Base-by-base conservation (phyloP, 1,140 invertebrate species). In the Brachionus koreanus region DNA sequence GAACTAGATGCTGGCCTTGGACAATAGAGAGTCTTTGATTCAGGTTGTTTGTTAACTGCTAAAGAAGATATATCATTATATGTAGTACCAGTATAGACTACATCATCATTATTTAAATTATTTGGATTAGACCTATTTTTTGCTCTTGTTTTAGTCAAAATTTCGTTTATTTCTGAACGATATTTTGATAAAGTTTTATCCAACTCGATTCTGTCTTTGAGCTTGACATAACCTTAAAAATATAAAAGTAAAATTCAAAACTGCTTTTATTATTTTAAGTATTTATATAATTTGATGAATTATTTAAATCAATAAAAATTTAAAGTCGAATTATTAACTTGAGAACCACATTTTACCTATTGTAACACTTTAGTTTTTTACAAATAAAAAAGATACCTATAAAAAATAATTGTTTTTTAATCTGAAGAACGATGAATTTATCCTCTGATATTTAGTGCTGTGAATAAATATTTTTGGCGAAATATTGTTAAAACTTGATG, bases 181-280 rank as follows among this genome's bases (percentile, higher is more conserved):
- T 79, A 79, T 43, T 79, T 79, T 37, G 49, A 61, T 25, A 79
- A 61, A 23, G 76, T 79, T 37, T 43, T 74, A 16, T 74, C 69
- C 10, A 74, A 19, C 25, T 79, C 76, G 7, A 79, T 79, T 33
- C 37, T 19, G 6, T 79, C 76, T 65, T 79, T 79, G 3, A 61
- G n/a, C 10, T 43, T 57, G 5, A 65, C 61, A 25, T 57, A 61
- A 65, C 57, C 49, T 57, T 19, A 2, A 29, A 49, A 37, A 5
- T n/a, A n/a, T 6, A 33, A 29, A 33, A 49, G n/a, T 12, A 65
- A 35, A 25, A 2, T 35, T 29, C 29, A 29, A 29, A n/a, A n/a
- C n/a, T n/a, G n/a, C n/a, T n/a, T n/a, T n/a, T n/a, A n/a, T n/a
- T n/a, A n/a, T n/a, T n/a, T n/a, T n/a, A n/a, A n/a, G n/a, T n/a